These are phyloP conservation scores for Lissonota sp. DNA, from an alignment of 2,888 invertebrate species.

Conservation along the genomic window DNA sequence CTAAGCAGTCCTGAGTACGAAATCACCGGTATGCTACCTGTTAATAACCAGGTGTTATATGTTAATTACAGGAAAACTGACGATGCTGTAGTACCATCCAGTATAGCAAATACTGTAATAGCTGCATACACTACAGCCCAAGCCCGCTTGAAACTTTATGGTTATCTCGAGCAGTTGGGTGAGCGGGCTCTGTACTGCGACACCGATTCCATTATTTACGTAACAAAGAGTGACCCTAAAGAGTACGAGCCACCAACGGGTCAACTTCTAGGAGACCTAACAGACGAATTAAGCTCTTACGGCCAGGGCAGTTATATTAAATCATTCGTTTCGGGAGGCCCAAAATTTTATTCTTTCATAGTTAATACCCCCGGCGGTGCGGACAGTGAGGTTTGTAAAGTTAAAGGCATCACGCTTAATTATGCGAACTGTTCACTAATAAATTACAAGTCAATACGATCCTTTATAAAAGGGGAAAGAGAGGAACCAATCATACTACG, in stretches of 20 bases:
- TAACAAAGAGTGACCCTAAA: slow-evolving; percentile 27
- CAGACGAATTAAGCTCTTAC: slow-evolving; percentile 74
- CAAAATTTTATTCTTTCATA: slow-evolving; percentile 74
- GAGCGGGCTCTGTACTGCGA: slow-evolving; percentile 77
- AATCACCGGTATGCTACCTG: slow-evolving; percentile 49
- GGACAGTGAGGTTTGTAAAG: slow-evolving; percentile 66
- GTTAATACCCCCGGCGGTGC: background rate
- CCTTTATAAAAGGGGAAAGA: slow-evolving; percentile 26
- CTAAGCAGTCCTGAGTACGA: slow-evolving; percentile 25
- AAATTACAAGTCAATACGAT: background rate
- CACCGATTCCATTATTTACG: slow-evolving; percentile 78
- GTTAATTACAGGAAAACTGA: background rate
- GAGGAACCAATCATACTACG: slow-evolving; percentile 68
- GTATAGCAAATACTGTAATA: background rate
- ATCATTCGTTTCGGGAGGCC: slow-evolving; percentile 76
- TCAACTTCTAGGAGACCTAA: slow-evolving; percentile 76
- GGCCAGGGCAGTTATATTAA: slow-evolving; percentile 71
- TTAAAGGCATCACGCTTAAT: slow-evolving; percentile 71
- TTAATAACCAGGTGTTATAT: background rate
- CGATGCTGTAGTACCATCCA: background rate
- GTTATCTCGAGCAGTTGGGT: slow-evolving; percentile 63
- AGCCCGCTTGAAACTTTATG: background rate
- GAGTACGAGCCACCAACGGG: slow-evolving; percentile 68
- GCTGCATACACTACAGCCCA: slow-evolving; percentile 1
- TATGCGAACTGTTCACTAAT: slow-evolving; percentile 23